These are phyloP conservation scores for Arctia plantaginis DNA, from an alignment of 2,888 invertebrate genomes.

Conservation along the genomic window DNA sequence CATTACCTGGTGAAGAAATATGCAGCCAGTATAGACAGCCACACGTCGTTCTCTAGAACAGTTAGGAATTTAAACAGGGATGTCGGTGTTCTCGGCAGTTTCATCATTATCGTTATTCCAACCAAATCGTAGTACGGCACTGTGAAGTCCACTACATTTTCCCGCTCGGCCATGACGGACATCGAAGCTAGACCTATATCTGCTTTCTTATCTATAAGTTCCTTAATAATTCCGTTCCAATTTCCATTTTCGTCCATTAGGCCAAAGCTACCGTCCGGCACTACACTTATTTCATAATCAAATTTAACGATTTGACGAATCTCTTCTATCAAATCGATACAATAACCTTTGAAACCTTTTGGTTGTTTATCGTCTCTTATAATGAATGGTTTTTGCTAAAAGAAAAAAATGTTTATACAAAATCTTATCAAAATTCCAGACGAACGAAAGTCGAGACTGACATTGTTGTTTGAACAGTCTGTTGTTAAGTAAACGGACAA, in stretches of 20 bases:
- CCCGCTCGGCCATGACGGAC: conserved; percentile 98
- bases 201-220: conserved; percentile 93
- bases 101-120: conserved; percentile 98
- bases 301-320: conserved; percentile 94
- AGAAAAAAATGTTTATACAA: conserved; percentile 43
- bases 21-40: conserved; percentile 97
- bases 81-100: conserved; percentile 94
- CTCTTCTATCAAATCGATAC: conserved; percentile 96
- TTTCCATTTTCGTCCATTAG: conserved; percentile 94
- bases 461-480: conserved; percentile 72
- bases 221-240: conserved; percentile 95
- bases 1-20: conserved; percentile 96
- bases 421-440: conserved; percentile 55
- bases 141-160: conserved; percentile 98
- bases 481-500: conserved; percentile 67
- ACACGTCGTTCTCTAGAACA: conserved; percentile 97
- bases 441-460: conserved; percentile 53
- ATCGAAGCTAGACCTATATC: conserved; percentile 97
- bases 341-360: conserved; percentile 94
- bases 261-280: conserved; percentile 94
- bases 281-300: conserved; percentile 94
- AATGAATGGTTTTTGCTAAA: conserved; percentile 94
- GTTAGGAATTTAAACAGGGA: conserved; percentile 98
- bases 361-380: conserved; percentile 89
- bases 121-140: conserved; percentile 99